Evolutionary conservation across 2,113 vertebrate genomes (phyloP).

Genomic region (Myiopsitta monachus): DNA sequence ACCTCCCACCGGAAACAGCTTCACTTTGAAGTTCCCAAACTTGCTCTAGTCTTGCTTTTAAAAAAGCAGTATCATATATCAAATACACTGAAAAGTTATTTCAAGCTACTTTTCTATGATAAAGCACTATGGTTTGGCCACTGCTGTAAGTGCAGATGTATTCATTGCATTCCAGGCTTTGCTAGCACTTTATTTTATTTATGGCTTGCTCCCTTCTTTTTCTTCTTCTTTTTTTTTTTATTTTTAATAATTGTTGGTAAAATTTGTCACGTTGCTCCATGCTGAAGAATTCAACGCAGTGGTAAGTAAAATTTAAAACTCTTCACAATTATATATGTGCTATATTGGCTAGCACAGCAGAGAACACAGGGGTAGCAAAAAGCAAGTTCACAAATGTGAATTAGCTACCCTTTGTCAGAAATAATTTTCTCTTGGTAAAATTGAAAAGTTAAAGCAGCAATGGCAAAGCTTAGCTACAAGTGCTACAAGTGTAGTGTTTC

Average conservation of each 20-base stretch:
- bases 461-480: neutral
- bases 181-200: constrained; percentile 23
- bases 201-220: neutral
- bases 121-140: constrained; percentile 22
- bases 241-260: constrained; percentile 29
- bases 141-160: neutral
- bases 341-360: neutral
- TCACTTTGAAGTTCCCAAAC: constrained; percentile 33
- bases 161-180: constrained; percentile 12
- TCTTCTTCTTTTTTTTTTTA: neutral
- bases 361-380: neutral
- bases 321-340: neutral
- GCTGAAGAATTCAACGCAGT: neutral
- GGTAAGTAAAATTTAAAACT: neutral
- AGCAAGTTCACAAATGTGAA: neutral
- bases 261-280: neutral
- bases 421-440: neutral
- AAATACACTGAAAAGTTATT: constrained; percentile 38
- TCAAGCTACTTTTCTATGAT: constrained; percentile 47
- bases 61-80: constrained; percentile 39
- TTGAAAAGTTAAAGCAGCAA: neutral
- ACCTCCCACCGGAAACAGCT: constrained; percentile 29
- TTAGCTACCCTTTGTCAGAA: constrained; percentile 10
- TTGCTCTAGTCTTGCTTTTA: constrained; percentile 27
- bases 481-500: neutral